phyloP scores from a whole-genome alignment of 1,140 invertebrate genomes.

The Mercenaria mercenaria region DNA sequence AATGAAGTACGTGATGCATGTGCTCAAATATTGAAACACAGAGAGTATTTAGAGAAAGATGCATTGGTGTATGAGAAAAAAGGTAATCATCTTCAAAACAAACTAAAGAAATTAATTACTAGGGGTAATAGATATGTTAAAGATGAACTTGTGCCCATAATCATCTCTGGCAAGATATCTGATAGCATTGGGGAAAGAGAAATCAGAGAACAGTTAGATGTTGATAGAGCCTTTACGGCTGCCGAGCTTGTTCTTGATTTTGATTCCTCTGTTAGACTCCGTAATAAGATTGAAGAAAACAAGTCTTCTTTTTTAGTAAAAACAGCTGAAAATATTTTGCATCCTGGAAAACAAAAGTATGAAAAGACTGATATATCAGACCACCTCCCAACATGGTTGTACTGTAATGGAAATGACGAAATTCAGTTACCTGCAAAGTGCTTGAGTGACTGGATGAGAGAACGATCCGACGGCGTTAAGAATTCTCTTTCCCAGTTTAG shows the following conservation, averaged over 20 bases:
- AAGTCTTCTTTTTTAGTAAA: constrained; percentile 7
- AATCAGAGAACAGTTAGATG: constrained; percentile 5
- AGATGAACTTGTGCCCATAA: constrained; percentile 26
- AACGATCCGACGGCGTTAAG: not conserved
- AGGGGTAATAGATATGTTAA: constrained; percentile 46
- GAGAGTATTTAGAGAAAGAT: constrained; percentile 5
- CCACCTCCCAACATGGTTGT: not conserved
- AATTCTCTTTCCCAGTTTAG: not conserved
- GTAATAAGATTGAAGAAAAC: constrained; percentile 10
- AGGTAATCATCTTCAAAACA: not conserved
- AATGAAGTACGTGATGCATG: not conserved
- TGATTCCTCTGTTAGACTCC: constrained; percentile 24
- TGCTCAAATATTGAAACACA: not conserved
- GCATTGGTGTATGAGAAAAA: not conserved
- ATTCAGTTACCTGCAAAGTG: not conserved
- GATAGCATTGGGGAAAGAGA: not conserved
- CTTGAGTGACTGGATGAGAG: not conserved
- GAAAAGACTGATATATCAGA: not conserved
- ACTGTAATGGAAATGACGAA: constrained; percentile 43
- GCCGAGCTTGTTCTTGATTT: constrained; percentile 35
- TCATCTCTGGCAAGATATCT: not conserved
- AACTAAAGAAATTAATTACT: not conserved
- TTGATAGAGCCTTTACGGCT: not conserved
- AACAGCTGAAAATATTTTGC: not conserved
- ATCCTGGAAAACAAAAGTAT: not conserved